Evolutionary conservation across 1,140 invertebrate species (phyloP), one percentile per base, ranked within the genome.

Genomic region (Mercenaria mercenaria): DNA sequence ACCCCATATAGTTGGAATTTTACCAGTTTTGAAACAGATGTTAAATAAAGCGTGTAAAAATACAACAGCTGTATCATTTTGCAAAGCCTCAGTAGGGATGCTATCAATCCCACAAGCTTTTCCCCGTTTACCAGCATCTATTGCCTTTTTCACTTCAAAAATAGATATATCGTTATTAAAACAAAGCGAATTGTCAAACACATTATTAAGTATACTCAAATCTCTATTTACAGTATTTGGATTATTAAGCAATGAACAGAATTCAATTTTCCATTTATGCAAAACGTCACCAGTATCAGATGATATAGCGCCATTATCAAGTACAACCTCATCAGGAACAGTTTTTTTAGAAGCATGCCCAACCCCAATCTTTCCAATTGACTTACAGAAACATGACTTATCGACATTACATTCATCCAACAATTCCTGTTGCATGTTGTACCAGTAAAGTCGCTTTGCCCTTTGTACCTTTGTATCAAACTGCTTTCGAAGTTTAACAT

Each of bases 401-500:
- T 76, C 41, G 23, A 26, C 39, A 39, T 76, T 41, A 41, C 72
- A 41, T 23, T 76, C 72, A 39, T 13, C 18, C 18, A 43, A 37
- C 26, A 76, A 4, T 18, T 39, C 26, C 29, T 76, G 34, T 76
- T 76, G 72, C 23, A 39, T 37, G 18, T 32, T 39, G 13, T 37
- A n/a, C 72, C 72, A 76, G 37, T 76, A 76, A 39, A 41, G 18
- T 18, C 72, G 32, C 72, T 76, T 37, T 23, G 32, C 11, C 20
- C 39, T 37, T 43, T 76, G 32, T 39, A 76, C 72, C 26, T 76
- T 18, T 41, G 34, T 76, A 41, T 76, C 72, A 76, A 76, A 76
- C 13, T 13, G 13, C 39, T 76, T 76, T 39, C 37, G 11, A 20
- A 47, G 18, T 18, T 47, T 8, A 8, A 47, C 43, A 47, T 47